Conservation (phyloP, 2,888 invertebrate genomes). For the Amphipyra berbera region DNA sequence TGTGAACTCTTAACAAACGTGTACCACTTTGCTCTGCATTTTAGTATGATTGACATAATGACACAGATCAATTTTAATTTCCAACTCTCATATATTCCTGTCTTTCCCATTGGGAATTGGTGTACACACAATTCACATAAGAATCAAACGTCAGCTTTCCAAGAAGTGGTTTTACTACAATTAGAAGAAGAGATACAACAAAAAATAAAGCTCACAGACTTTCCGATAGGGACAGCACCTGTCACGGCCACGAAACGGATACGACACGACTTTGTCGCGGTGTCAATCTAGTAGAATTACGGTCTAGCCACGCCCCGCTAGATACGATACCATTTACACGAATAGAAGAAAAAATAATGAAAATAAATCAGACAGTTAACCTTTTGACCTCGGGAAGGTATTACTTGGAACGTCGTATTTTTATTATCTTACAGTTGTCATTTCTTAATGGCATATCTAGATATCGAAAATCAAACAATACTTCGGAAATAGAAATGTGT, state of each 20-base stretch:
- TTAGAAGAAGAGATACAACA: slow-evolving; percentile 1
- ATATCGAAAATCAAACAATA: neutral
- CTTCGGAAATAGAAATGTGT: neutral
- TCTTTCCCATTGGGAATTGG: too few species aligned
- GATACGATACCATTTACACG: slow-evolving; percentile 26
- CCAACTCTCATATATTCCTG: too few species aligned
- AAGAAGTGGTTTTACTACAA: neutral
- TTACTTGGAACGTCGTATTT: neutral
- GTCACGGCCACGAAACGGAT: slow-evolving; percentile 37
- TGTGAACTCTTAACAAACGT: too few species aligned
- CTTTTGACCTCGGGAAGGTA: slow-evolving; percentile 4
- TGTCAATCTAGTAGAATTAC: slow-evolving; percentile 56
- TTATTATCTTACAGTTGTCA: neutral
- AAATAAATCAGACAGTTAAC: slow-evolving; percentile 33
- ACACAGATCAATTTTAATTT: too few species aligned
- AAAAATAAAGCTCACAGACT: slow-evolving; percentile 28
- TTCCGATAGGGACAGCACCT: slow-evolving; percentile 26
- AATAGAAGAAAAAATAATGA: slow-evolving; percentile 38
- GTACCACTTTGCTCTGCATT: too few species aligned
- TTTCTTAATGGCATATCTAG: neutral
- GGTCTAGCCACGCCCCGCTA: slow-evolving; percentile 16
- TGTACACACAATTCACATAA: too few species aligned
- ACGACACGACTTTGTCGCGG: slow-evolving; percentile 36
- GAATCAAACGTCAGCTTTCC: too few species aligned
- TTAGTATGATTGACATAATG: too few species aligned